Percentiles rank a stretch among this genome's conserved stretches.
These are phyloP conservation scores for Caenorhabditis angaria DNA, from an alignment of 2,888 invertebrate species.

Conservation along the genomic window DNA sequence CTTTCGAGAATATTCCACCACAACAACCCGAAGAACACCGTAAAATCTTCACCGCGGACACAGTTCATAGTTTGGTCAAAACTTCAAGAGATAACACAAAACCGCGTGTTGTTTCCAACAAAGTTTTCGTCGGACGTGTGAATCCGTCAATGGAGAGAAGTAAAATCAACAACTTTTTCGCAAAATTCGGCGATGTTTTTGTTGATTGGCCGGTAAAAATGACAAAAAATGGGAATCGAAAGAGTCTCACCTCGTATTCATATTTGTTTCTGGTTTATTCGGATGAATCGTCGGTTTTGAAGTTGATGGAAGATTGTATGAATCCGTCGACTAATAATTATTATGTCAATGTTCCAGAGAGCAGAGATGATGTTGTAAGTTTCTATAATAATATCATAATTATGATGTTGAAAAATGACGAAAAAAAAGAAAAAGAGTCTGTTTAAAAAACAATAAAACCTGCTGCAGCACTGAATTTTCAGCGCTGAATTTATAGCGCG, in stretches of 20 bases:
- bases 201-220: constrained; percentile 41
- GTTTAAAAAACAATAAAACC: too few species aligned
- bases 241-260: constrained; percentile 22
- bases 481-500: too few species aligned
- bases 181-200: constrained; percentile 29
- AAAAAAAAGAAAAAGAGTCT: background rate
- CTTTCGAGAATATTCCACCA: background rate
- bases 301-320: constrained; percentile 23
- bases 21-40: background rate
- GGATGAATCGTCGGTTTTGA: constrained; percentile 29
- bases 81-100: constrained; percentile 10
- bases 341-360: constrained; percentile 22
- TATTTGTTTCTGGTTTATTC: constrained; percentile 41
- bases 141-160: constrained; percentile 28
- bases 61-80: constrained; percentile 32
- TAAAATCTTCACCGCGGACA: constrained; percentile 26
- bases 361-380: background rate
- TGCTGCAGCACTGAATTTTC: too few species aligned
- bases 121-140: constrained; percentile 43
- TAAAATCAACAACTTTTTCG: constrained; percentile 22
- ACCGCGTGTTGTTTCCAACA: constrained; percentile 28
- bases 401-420: too few species aligned
- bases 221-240: background rate
- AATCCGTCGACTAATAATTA: constrained; percentile 12
- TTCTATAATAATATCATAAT: background rate